These are phyloP conservation scores for Tautogolabrus adspersus DNA, from an alignment of 2,113 vertebrate genomes.

Conservation along the genomic window DNA sequence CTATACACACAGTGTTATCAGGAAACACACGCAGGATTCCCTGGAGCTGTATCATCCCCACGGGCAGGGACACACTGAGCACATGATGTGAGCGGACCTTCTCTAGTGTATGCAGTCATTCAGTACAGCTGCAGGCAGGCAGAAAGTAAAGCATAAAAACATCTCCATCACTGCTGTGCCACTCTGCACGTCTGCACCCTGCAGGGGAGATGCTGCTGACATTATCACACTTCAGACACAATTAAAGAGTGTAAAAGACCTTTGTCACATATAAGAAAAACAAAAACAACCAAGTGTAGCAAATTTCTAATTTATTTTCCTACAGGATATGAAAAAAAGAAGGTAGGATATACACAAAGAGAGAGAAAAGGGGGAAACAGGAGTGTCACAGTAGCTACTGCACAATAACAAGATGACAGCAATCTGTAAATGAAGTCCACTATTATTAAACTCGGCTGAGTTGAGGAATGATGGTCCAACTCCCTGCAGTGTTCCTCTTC, in stretches of 20 bases:
- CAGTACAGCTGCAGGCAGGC: conserved; percentile 27
- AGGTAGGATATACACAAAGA: conserved; percentile 56
- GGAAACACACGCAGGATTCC: conserved; percentile 14
- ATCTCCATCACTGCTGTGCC: conserved; percentile 3
- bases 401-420: conserved; percentile 66
- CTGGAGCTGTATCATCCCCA: conserved; percentile 42
- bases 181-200: background rate
- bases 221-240: background rate
- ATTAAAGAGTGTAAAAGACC: background rate
- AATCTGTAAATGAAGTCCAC: conserved; percentile 63
- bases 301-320: conserved; percentile 80
- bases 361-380: conserved; percentile 11
- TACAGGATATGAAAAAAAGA: conserved; percentile 74
- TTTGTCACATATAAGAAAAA: background rate
- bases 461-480: conserved; percentile 9
- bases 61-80: conserved; percentile 1
- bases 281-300: conserved; percentile 23
- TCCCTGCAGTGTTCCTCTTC: conserved; percentile 54
- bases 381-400: conserved; percentile 69
- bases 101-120: background rate
- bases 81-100: conserved; percentile 12
- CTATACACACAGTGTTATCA: conserved; percentile 38
- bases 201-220: background rate
- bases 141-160: conserved; percentile 23
- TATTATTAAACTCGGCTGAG: conserved; percentile 38